Evolutionary conservation across 2,113 vertebrate genomes (phyloP).

Genomic region (Turdus rufiventris): DNA sequence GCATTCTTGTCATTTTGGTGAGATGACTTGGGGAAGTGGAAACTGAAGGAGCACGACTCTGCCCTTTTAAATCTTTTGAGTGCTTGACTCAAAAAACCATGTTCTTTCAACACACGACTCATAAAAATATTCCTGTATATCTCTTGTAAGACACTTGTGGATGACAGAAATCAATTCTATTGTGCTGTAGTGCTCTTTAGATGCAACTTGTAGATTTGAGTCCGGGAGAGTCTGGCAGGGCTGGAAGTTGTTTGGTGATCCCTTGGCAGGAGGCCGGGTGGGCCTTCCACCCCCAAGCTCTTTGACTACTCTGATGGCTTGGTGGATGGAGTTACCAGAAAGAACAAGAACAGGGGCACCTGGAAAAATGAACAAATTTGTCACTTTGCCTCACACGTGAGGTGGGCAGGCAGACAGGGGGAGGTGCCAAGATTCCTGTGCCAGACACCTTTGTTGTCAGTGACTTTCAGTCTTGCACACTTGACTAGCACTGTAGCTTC

Average conservation of each 20-base stretch:
- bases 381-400: neutral
- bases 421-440: neutral
- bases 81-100: neutral
- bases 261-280: neutral
- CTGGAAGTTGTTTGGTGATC: neutral
- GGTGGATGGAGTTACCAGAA: neutral
- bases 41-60: neutral
- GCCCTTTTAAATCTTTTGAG: neutral
- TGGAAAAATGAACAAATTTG: neutral
- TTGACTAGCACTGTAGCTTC: neutral
- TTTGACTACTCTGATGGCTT: fast-evolving
- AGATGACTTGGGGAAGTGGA: neutral
- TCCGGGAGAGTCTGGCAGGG: neutral
- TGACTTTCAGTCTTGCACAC: neutral
- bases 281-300: neutral
- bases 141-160: neutral
- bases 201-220: neutral
- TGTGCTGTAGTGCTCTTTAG: neutral
- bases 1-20: neutral
- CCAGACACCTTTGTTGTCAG: neutral
- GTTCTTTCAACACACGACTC: neutral
- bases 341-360: neutral
- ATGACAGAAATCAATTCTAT: neutral
- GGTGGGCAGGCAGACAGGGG: neutral
- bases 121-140: neutral